A percentile compares a stretch with the other conserved stretches of the same genome.
phyloP scores from a whole-genome alignment of 1,140 invertebrate species.

The Micrasema minimum region DNA sequence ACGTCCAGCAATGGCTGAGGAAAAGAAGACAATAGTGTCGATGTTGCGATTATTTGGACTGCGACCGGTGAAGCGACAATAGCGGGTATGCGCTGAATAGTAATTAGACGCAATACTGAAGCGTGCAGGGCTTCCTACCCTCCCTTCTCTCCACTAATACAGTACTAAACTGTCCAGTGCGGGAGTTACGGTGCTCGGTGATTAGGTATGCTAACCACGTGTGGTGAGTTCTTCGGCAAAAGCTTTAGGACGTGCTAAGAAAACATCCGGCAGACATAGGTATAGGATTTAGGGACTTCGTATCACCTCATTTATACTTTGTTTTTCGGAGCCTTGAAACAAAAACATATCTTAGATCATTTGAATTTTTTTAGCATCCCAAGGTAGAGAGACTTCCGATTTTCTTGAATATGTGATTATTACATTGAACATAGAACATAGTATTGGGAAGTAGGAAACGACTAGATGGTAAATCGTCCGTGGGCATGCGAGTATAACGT shows the following conservation, averaged over 20 bases:
- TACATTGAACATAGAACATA: background rate
- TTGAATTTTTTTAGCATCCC: no score
- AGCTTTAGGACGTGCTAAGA: constrained; percentile 27
- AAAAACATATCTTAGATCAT: no score
- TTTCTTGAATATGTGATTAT: no score
- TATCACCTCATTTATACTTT: background rate
- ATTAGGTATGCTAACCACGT: constrained; percentile 30
- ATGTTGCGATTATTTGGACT: constrained; percentile 34
- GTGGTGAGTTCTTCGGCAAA: constrained; percentile 14
- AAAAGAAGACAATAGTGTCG: constrained; percentile 19
- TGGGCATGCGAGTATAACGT: background rate
- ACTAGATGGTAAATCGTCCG: background rate
- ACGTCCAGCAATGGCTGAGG: constrained; percentile 13
- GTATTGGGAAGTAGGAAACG: constrained; percentile 3
- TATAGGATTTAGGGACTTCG: background rate
- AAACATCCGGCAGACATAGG: constrained; percentile 23
- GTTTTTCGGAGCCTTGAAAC: no score
- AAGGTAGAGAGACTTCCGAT: no score
- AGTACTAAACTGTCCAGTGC: background rate
- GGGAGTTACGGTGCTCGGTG: background rate
- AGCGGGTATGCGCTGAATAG: constrained; percentile 63
- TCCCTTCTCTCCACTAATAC: background rate
- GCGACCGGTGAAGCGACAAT: constrained; percentile 27
- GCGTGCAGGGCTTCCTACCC: constrained; percentile 20
- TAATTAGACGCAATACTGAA: constrained; percentile 53